phyloP scores from a whole-genome alignment of 1,140 invertebrate genomes.

The Atta cephalotes region DNA sequence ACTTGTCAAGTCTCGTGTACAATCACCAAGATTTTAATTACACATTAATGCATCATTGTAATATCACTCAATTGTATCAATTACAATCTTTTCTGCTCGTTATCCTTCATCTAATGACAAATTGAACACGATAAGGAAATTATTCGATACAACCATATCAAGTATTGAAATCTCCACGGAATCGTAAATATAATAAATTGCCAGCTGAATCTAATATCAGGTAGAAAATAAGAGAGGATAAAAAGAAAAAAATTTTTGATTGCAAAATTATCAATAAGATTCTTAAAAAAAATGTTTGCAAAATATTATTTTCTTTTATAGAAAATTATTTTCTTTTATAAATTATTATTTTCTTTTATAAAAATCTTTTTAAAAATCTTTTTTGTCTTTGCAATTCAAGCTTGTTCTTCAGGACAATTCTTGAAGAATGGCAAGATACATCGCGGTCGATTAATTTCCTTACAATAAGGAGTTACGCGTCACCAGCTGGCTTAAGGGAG shows the following conservation, averaged over 20 bases:
- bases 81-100: neutral
- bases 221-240: neutral
- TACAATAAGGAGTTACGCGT: neutral
- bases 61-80: neutral
- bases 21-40: slow-evolving; percentile 34
- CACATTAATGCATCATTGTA: slow-evolving; percentile 8
- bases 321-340: neutral
- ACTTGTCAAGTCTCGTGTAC: neutral
- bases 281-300: neutral
- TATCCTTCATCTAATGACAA: neutral
- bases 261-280: neutral
- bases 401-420: neutral
- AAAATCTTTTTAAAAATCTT: neutral
- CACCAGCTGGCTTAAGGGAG: neutral
- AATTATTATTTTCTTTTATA: neutral
- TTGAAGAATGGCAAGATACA: neutral
- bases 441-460: slow-evolving; percentile 9
- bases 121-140: slow-evolving; percentile 20
- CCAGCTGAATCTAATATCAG: neutral
- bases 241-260: neutral
- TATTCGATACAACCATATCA: slow-evolving; percentile 2
- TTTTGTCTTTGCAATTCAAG: neutral
- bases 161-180: neutral
- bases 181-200: slow-evolving; percentile 13
- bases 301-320: slow-evolving; percentile 4